Conservation (phyloP, 1,140 invertebrate species). For the Temnothorax curvispinosus region DNA sequence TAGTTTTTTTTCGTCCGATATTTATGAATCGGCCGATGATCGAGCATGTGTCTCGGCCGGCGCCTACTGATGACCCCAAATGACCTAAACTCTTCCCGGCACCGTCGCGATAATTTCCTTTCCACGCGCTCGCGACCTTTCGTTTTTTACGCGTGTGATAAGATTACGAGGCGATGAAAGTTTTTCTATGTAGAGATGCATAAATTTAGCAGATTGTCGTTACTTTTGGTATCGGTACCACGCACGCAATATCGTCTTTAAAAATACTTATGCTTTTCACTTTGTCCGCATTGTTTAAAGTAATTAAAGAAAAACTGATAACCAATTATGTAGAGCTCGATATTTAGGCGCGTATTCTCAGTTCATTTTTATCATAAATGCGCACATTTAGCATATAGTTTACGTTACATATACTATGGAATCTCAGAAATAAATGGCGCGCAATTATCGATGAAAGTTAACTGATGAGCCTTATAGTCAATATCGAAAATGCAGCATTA, state of each 20-base stretch:
- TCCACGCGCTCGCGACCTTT: slow-evolving; percentile 23
- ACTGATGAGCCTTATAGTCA: no score
- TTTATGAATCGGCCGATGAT: slow-evolving; percentile 66
- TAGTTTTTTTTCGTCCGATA: slow-evolving; percentile 39
- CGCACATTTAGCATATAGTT: no score
- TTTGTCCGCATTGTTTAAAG: neutral
- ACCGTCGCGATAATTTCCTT: slow-evolving; percentile 48
- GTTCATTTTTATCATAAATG: no score
- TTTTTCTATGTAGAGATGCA: neutral
- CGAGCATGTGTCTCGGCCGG: slow-evolving; percentile 30
- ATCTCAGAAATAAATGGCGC: no score
- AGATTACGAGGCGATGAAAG: slow-evolving; percentile 18
- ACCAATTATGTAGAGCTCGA: neutral
- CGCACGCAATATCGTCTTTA: neutral
- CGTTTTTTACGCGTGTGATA: slow-evolving; percentile 13
- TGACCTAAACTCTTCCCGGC: slow-evolving; percentile 27
- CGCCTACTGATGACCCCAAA: slow-evolving; percentile 39
- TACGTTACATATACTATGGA: no score
- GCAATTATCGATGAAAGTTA: no score
- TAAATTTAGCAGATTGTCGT: slow-evolving; percentile 2
- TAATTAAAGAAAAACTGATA: neutral
- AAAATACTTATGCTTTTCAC: neutral
- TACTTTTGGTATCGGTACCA: neutral
- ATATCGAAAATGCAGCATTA: neutral
- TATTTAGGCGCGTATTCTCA: neutral